phyloP scores from a whole-genome alignment of 2,888 invertebrate genomes.

The Eudasyphora cyanicolor region DNA sequence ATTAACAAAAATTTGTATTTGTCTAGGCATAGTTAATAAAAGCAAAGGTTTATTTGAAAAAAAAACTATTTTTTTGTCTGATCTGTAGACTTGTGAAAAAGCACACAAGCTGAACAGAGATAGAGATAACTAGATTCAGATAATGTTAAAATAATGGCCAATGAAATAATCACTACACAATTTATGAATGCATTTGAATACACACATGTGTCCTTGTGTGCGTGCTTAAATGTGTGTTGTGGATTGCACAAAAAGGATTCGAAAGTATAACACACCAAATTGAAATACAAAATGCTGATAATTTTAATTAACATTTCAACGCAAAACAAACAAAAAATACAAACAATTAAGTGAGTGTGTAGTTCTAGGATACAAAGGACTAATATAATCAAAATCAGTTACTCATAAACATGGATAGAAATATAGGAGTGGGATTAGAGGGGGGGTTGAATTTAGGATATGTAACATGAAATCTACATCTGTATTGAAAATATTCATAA shows the following conservation, averaged over 20 bases:
- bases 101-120: not conserved
- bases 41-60: not conserved
- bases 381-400: constrained; percentile 16
- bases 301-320: constrained; percentile 68
- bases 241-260: constrained; percentile 5
- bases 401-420: not conserved
- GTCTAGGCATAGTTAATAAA: not conserved
- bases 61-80: too few relatives aligned
- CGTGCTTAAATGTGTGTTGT: too few relatives aligned
- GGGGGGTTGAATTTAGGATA: too few relatives aligned
- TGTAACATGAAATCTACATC: too few relatives aligned
- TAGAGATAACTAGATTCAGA: constrained; percentile 6
- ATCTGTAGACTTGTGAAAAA: not conserved
- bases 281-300: constrained; percentile 56
- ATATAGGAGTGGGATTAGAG: too few relatives aligned
- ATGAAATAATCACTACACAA: constrained; percentile 5
- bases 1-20: not conserved
- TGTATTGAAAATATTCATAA: too few relatives aligned
- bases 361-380: constrained; percentile 8
- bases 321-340: constrained; percentile 52
- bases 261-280: not conserved
- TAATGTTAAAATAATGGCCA: constrained; percentile 57
- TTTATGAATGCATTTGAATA: not conserved
- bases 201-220: too few relatives aligned
- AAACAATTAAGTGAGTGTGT: constrained; percentile 10